Percentiles rank a stretch among this genome's conserved stretches.
Conservation (phyloP, 2,888 invertebrate genomes). For the Hemaris fuciformis region DNA sequence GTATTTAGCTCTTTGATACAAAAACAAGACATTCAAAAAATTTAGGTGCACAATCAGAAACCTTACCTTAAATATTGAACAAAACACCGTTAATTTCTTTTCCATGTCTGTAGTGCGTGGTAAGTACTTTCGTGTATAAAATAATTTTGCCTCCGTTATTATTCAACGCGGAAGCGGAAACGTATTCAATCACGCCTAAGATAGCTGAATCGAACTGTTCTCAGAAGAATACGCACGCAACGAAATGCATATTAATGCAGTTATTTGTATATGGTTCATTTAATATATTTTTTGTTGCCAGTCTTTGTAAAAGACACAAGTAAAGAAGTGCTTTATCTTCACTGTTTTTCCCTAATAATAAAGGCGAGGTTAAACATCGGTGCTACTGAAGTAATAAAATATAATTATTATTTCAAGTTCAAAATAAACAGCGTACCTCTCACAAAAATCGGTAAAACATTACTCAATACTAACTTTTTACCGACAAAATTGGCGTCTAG, state of each 20-base stretch:
- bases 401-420: too few species aligned
- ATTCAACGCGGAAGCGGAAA: background rate
- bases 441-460: too few species aligned
- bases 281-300: background rate
- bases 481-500: too few species aligned
- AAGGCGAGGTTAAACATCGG: too few species aligned
- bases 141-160: background rate
- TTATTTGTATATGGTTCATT: background rate
- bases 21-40: too few species aligned
- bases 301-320: background rate
- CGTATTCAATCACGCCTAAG: background rate
- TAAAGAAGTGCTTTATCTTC: too few species aligned
- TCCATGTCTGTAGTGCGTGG: background rate
- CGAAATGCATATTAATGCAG: background rate
- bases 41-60: too few species aligned
- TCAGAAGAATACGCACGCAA: background rate
- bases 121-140: background rate
- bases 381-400: too few species aligned
- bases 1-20: too few species aligned
- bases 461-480: too few species aligned
- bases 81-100: background rate
- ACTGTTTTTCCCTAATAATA: too few species aligned
- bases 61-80: background rate
- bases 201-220: background rate
- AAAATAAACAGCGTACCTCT: too few species aligned